Conservation (phyloP, 1,140 invertebrate genomes). For the Orchesella cincta region DNA sequence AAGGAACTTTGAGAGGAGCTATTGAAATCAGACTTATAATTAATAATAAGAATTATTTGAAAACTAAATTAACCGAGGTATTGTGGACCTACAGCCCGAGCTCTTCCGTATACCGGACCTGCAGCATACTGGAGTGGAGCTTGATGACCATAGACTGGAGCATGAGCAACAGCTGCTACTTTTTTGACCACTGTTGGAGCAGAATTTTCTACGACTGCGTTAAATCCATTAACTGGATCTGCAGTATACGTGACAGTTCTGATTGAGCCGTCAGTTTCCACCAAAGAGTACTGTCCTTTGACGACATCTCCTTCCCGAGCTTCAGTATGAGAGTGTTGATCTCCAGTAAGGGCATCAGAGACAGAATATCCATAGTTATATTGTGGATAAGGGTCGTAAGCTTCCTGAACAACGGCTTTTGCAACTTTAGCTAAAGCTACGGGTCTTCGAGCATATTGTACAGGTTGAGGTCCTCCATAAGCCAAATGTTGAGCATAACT, state of each 20-base stretch:
- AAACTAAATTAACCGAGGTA: too few relatives aligned
- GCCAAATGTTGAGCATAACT: neutral
- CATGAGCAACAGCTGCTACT: too few relatives aligned
- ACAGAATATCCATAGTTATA: slow-evolving; percentile 45
- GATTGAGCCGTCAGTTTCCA: slow-evolving; percentile 47
- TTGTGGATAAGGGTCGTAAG: slow-evolving; percentile 17
- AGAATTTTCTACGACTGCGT: neutral
- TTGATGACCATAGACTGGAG: too few relatives aligned
- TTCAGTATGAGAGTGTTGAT: slow-evolving; percentile 45
- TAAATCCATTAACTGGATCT: too few relatives aligned
- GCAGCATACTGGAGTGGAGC: too few relatives aligned
- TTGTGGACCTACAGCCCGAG: too few relatives aligned
- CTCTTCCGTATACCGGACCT: too few relatives aligned
- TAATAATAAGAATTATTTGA: too few relatives aligned
- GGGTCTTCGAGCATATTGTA: neutral
- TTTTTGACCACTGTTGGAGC: slow-evolving; percentile 19
- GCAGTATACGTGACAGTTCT: slow-evolving; percentile 50
- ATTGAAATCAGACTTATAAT: too few relatives aligned
- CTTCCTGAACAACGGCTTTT: slow-evolving; percentile 26
- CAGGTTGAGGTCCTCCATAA: neutral
- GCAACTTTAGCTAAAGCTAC: slow-evolving; percentile 8
- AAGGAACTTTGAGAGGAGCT: too few relatives aligned
- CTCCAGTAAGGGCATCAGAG: slow-evolving; percentile 50
- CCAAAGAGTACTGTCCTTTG: slow-evolving; percentile 44
- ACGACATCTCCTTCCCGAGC: slow-evolving; percentile 45